These are phyloP conservation scores for Triplophysa siluroides DNA, from an alignment of 2,113 vertebrate species.

Conservation along the genomic window DNA sequence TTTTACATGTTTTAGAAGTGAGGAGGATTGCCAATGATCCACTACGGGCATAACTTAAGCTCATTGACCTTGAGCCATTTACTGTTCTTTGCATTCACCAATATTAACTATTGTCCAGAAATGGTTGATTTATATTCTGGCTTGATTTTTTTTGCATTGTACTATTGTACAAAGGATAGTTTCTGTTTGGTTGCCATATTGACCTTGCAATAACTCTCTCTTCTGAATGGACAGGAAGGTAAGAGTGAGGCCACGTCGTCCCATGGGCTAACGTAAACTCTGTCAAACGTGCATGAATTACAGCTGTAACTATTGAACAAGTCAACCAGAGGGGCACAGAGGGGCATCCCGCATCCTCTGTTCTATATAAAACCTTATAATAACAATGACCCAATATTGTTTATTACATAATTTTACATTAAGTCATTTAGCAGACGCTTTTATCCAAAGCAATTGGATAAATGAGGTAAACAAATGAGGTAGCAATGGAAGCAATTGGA, in stretches of 20 bases:
- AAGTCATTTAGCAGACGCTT: too few species aligned
- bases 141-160: background rate
- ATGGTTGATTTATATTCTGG: background rate
- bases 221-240: constrained; percentile 59
- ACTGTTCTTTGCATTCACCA: background rate
- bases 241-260: constrained; percentile 52
- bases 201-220: constrained; percentile 47
- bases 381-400: background rate
- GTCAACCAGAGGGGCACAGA: constrained; percentile 2
- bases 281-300: constrained; percentile 53
- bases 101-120: background rate
- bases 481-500: too few species aligned
- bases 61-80: background rate
- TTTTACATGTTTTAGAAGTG: too few species aligned
- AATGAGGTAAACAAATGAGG: too few species aligned
- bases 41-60: background rate
- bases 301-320: constrained; percentile 46
- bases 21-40: background rate
- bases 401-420: too few species aligned
- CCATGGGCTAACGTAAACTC: constrained; percentile 42
- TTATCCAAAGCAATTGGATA: too few species aligned
- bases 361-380: background rate
- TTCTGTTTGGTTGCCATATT: constrained; percentile 25
- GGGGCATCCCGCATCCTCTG: constrained; percentile 5
- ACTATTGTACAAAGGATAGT: background rate